These are phyloP conservation scores for Phallusia fumigata DNA, from an alignment of 23 tunicate genomes.

Conservation along the genomic window DNA sequence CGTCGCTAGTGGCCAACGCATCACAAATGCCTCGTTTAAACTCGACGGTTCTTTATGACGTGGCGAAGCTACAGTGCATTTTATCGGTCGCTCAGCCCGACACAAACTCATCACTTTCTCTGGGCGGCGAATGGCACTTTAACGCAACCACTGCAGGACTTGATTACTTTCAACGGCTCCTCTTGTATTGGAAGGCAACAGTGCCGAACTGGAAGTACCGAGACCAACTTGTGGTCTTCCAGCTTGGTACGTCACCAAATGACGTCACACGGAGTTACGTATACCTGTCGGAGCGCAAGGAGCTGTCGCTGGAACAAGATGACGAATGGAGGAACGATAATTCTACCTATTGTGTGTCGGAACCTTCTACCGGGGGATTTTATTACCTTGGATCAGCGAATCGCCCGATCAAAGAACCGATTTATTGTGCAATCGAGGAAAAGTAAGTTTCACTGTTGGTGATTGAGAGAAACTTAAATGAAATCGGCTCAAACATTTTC, in stretches of 20 bases:
- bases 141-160: background rate
- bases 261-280: background rate
- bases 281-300: background rate
- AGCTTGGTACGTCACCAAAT: slow-evolving; percentile 8
- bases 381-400: slow-evolving; percentile 63
- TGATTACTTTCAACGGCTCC: background rate
- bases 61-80: background rate
- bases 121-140: background rate
- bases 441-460: slow-evolving; percentile 41
- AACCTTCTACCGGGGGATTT: slow-evolving; percentile 44
- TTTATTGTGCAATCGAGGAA: slow-evolving; percentile 61
- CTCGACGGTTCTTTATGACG: background rate
- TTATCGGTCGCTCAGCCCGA: background rate
- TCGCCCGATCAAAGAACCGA: slow-evolving; percentile 60
- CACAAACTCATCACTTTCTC: background rate
- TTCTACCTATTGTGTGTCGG: slow-evolving; percentile 37
- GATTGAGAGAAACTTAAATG: background rate
- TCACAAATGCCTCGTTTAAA: background rate
- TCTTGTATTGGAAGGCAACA: background rate
- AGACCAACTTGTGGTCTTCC: slow-evolving; percentile 11
- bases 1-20: too few species aligned
- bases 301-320: background rate
- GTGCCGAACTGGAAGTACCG: slow-evolving; percentile 17
- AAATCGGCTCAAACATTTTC: background rate
- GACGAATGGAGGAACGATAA: slow-evolving; percentile 41